Conservation (phyloP, 2,888 invertebrate genomes). For the Eurytoma californica region DNA sequence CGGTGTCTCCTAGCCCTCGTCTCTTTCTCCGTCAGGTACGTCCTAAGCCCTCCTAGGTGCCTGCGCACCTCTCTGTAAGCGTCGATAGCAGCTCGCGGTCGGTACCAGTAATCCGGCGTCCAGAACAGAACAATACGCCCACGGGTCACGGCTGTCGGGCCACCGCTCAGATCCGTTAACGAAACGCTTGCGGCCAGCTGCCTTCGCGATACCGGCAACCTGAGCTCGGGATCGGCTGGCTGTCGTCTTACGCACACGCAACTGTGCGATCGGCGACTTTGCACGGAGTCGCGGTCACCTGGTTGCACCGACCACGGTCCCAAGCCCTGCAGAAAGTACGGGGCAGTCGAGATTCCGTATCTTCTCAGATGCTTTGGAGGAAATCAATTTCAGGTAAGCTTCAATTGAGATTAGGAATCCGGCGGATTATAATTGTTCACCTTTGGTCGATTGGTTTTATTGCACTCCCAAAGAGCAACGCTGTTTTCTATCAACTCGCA, state of each 20-base stretch:
- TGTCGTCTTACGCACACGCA: slow-evolving; percentile 72
- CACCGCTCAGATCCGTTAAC: slow-evolving; percentile 63
- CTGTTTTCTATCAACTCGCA: slow-evolving; percentile 63
- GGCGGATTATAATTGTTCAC: no score
- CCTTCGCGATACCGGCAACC: slow-evolving; percentile 74
- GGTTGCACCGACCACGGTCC: slow-evolving; percentile 76
- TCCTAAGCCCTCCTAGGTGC: slow-evolving; percentile 65
- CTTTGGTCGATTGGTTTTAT: not conserved
- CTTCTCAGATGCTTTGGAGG: slow-evolving; percentile 71
- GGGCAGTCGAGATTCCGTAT: slow-evolving; percentile 75
- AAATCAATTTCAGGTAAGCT: not conserved
- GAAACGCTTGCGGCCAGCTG: slow-evolving; percentile 76
- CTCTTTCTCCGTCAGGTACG: not conserved
- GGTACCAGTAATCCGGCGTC: slow-evolving; percentile 78
- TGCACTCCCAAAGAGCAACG: slow-evolving; percentile 65
- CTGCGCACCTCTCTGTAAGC: slow-evolving; percentile 73
- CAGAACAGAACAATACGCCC: slow-evolving; percentile 76
- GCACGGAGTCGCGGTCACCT: slow-evolving; percentile 75
- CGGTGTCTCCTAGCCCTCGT: not conserved
- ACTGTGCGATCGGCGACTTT: slow-evolving; percentile 73
- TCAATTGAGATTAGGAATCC: not conserved
- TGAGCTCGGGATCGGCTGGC: slow-evolving; percentile 72
- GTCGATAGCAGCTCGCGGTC: slow-evolving; percentile 75
- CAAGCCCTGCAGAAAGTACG: slow-evolving; percentile 76
- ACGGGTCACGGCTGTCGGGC: slow-evolving; percentile 54